Evolutionary conservation across 2,888 invertebrate species (phyloP).

Genomic region (Kuschelorhynchus macadamiae): DNA sequence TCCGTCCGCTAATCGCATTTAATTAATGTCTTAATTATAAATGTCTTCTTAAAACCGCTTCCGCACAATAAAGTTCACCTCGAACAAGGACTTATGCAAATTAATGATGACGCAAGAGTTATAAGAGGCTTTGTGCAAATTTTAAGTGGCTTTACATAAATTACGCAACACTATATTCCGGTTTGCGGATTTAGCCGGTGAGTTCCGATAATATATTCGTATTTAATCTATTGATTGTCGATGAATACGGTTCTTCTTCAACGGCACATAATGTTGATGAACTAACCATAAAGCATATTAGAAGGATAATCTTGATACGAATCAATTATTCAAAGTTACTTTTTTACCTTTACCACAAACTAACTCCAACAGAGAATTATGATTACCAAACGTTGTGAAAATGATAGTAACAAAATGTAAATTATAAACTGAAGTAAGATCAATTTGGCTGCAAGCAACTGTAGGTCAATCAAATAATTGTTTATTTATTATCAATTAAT

Average conservation of each 20-base stretch:
- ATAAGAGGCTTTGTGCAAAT: conserved; percentile 38
- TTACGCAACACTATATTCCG: conserved; percentile 36
- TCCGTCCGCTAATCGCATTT: conserved; percentile 7
- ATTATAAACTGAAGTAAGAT: no score
- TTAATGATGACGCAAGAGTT: conserved; percentile 29
- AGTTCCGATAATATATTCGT: conserved; percentile 5
- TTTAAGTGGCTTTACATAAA: conserved; percentile 40
- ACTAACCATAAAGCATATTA: no score
- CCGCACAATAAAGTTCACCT: conserved; percentile 37
- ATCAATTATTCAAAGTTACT: no score
- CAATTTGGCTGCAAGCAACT: no score
- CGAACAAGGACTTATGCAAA: conserved; percentile 39
- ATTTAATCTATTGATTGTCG: conserved; percentile 2
- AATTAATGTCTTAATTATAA: conserved; percentile 16
- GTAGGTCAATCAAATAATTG: no score
- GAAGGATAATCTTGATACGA: no score
- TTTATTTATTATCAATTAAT: no score
- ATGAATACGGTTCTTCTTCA: not conserved
- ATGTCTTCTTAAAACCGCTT: conserved; percentile 28
- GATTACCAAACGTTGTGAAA: no score
- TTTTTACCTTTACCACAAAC: no score
- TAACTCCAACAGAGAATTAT: no score
- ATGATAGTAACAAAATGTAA: no score
- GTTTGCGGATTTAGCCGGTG: conserved; percentile 2
- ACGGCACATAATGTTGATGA: no score